Evolutionary conservation across 2,888 invertebrate species (phyloP).

Genomic region (Thera britannica): DNA sequence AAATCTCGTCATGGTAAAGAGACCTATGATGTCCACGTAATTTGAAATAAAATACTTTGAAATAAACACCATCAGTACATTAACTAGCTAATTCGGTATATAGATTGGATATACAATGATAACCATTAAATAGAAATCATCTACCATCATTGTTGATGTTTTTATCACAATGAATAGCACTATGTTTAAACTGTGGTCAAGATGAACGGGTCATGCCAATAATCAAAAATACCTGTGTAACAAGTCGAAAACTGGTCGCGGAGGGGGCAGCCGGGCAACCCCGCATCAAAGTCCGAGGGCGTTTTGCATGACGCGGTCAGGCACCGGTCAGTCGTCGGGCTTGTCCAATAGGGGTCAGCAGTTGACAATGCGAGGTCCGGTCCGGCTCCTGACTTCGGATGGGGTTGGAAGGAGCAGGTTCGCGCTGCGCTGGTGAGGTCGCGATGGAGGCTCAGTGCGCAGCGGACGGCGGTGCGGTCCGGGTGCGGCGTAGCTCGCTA

Average conservation of each 20-base stretch:
- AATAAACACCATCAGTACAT: no score
- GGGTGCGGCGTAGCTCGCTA: constrained; percentile 77
- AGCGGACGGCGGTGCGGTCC: constrained; percentile 74
- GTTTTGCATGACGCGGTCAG: constrained; percentile 73
- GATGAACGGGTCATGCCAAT: constrained; percentile 50
- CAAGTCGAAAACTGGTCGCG: constrained; percentile 68
- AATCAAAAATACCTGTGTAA: constrained; percentile 76
- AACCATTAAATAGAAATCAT: constrained; percentile 1
- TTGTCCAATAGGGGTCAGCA: constrained; percentile 75
- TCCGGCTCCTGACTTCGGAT: constrained; percentile 54
- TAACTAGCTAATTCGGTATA: no score
- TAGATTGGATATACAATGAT: neutral
- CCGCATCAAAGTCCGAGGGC: constrained; percentile 73
- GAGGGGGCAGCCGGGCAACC: constrained; percentile 73
- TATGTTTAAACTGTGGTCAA: constrained; percentile 51
- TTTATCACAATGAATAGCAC: constrained; percentile 53
- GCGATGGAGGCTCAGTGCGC: constrained; percentile 51
- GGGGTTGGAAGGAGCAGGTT: constrained; percentile 64
- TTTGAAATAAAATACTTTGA: neutral
- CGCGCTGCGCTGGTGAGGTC: constrained; percentile 36
- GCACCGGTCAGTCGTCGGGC: constrained; percentile 70
- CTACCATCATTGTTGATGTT: constrained; percentile 39
- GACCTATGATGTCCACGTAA: no score
- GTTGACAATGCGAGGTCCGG: constrained; percentile 73
- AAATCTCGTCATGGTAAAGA: no score